Base-by-base conservation (phyloP, 30 jellyfish, hydroid and myxozoan species). In the Chrysaora quinquecirrha region DNA sequence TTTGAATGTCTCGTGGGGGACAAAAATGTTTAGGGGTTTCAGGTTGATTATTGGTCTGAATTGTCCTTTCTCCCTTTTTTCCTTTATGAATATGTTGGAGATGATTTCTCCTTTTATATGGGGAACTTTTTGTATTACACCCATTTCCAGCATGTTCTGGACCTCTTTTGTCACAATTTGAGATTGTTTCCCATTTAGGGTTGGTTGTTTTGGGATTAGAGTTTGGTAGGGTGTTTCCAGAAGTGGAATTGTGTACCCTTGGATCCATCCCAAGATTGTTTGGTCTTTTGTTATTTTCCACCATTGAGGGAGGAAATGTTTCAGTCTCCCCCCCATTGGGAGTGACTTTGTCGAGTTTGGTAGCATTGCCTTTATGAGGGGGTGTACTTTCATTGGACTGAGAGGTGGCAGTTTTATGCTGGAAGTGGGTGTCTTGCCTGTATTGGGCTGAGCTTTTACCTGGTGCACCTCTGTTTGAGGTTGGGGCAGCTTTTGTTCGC, bases 401-500 rank as follows among this genome's bases (percentile, higher is more conserved):
- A 38, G 54, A 38, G 14, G 54, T 38, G 6, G 6, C 54, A 38
- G 54, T 38, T 38, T 6, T 38, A 64, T 64, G 76, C 20, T 64
- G 76, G 76, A n/a, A 24, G 29, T 64, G 76, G 1, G 76, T 4
- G 76, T 2, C 73, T 2, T 64, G 56, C 52, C 29, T 19, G 19
- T 64, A 0, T 64, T n/a, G 1, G 24, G 52, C 10, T 18, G 52
- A 18, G 20, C 0, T 0, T n/a, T 64, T 24, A 64, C 76, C 54
- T 64, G 27, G 38, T 64, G 56, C 1, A 1, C 76, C 76, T 64
- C 76, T 25, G 1, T 10, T 25, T 27, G 20, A 64, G 52, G 76
- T 14, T 1, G 52, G 1, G 6, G 76, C 52, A 30, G 76, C 52
- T 64, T 24, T 64, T 30, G 20, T 1, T 7, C 6, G 76, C 76